These are phyloP conservation scores for Altica lythri DNA, from an alignment of 2,888 invertebrate species.

Conservation along the genomic window DNA sequence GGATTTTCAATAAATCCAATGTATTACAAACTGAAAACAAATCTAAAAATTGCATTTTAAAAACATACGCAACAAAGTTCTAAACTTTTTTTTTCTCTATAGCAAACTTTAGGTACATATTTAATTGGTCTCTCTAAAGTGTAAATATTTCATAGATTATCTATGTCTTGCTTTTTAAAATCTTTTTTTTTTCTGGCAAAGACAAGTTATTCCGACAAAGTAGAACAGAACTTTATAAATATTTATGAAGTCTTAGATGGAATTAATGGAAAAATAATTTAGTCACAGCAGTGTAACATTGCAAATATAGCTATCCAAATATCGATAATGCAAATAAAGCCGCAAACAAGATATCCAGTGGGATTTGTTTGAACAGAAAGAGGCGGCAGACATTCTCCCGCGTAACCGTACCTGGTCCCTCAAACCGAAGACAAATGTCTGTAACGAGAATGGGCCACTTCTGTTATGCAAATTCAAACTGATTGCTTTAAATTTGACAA, in stretches of 20 bases:
- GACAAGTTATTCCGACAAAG: too few relatives aligned
- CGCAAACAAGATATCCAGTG: constrained; percentile 11
- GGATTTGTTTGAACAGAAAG: background rate
- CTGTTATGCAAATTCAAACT: constrained; percentile 27
- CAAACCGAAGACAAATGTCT: constrained; percentile 24
- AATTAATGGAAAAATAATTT: constrained; percentile 8
- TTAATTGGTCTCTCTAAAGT: too few relatives aligned
- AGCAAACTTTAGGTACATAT: too few relatives aligned
- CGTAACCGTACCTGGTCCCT: background rate
- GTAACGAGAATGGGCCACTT: constrained; percentile 22
- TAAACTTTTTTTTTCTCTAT: too few relatives aligned
- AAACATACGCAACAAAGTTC: constrained; percentile 3
- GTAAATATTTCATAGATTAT: too few relatives aligned
- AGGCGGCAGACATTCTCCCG: background rate
- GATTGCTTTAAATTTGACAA: constrained; percentile 29
- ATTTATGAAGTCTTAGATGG: background rate
- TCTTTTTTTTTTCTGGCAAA: too few relatives aligned
- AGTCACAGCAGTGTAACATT: background rate
- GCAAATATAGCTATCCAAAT: constrained; percentile 5
- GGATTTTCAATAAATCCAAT: background rate
- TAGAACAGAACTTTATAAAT: background rate
- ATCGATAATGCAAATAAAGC: constrained; percentile 29
- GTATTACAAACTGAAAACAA: background rate
- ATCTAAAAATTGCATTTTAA: background rate
- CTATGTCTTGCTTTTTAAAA: too few relatives aligned